Evolutionary conservation across 2,797 vertebrate species (phyloP).

Genomic region (Xyrichtys novacula): DNA sequence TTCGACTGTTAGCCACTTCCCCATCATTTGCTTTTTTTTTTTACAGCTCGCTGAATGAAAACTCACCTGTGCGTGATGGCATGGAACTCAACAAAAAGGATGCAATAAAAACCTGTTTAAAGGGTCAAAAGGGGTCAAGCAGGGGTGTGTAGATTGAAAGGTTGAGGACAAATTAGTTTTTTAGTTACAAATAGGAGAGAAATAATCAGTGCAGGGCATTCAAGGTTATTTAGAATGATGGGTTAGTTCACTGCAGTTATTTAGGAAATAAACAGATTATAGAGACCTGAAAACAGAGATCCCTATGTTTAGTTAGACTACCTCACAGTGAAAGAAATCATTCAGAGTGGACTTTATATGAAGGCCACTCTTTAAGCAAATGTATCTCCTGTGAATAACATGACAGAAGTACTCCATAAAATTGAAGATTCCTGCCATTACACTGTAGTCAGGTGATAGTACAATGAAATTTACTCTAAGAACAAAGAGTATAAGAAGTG

Average conservation of each 20-base stretch:
- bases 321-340: not conserved
- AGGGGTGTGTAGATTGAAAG: not conserved
- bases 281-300: not conserved
- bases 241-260: not conserved
- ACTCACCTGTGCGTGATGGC: conserved; percentile 17
- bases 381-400: not conserved
- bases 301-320: not conserved
- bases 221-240: no score
- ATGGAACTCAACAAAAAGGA: not conserved
- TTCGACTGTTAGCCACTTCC: not conserved
- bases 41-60: conserved; percentile 3
- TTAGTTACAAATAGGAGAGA: conserved; percentile 5
- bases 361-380: not conserved
- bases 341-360: no score
- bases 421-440: no score
- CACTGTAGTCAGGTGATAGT: no score
- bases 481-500: no score
- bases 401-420: no score
- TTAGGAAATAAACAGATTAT: not conserved
- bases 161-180: conserved; percentile 3
- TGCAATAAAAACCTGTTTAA: conserved; percentile 25
- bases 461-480: no score
- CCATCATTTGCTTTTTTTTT: conserved; percentile 30
- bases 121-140: not conserved
- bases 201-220: conserved; percentile 2